Conservation (phyloP, 92 coral and sea anemone genomes). For the Ricordea florida region DNA sequence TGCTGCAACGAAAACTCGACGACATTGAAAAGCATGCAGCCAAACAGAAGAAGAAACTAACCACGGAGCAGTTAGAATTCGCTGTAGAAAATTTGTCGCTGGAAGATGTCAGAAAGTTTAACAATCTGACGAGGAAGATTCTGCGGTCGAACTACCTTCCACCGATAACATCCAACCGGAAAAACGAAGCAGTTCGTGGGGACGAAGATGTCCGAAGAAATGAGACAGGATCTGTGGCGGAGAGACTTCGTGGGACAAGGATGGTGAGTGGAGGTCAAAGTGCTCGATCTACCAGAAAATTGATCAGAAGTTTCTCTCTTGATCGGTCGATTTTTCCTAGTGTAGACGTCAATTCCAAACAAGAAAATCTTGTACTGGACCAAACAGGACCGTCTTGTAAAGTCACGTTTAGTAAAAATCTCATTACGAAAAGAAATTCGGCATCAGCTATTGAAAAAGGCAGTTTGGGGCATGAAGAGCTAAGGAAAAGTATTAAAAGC, state of each 20-base stretch:
- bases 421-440: too few species aligned
- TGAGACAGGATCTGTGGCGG: neutral
- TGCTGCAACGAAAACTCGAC: slow-evolving; percentile 15
- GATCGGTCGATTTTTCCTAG: neutral
- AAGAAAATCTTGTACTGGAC: neutral
- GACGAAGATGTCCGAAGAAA: neutral
- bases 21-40: slow-evolving; percentile 3
- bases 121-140: slow-evolving; percentile 35
- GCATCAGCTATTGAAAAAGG: too few species aligned
- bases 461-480: neutral
- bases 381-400: too few species aligned
- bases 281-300: neutral
- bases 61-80: slow-evolving; percentile 31
- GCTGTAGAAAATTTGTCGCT: slow-evolving; percentile 47
- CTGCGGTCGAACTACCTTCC: slow-evolving; percentile 48
- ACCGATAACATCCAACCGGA: slow-evolving; percentile 1
- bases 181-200: neutral
- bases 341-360: too few species aligned
- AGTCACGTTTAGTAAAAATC: too few species aligned
- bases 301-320: slow-evolving; percentile 17
- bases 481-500: neutral
- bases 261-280: neutral
- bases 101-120: slow-evolving; percentile 21
- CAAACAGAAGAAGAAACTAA: slow-evolving; percentile 30
- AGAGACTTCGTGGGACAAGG: slow-evolving; percentile 39